These are phyloP conservation scores for Sinella curviseta DNA, from an alignment of 1,140 invertebrate species.

Conservation along the genomic window DNA sequence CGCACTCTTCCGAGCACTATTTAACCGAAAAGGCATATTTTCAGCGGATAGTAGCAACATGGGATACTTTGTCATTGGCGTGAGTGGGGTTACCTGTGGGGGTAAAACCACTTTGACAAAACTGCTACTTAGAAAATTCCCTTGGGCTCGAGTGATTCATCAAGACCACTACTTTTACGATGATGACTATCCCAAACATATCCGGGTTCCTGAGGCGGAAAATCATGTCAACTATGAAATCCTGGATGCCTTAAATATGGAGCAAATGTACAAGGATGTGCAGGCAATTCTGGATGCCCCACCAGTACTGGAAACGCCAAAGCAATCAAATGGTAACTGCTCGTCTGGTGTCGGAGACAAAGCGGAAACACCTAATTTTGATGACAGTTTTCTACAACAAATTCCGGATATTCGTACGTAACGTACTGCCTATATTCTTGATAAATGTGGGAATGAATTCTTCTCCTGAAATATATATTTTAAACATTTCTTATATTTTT, in stretches of 20 bases:
- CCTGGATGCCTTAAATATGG: slow-evolving; percentile 31
- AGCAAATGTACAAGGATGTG: slow-evolving; percentile 44
- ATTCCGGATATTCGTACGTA: slow-evolving; percentile 33
- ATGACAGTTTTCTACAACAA: slow-evolving; percentile 16
- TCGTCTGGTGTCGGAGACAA: slow-evolving; percentile 3
- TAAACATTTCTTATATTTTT: too few relatives aligned
- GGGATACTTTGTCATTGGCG: slow-evolving; percentile 46
- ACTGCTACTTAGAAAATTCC: slow-evolving; percentile 42
- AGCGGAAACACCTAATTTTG: slow-evolving; percentile 38
- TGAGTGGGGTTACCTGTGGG: slow-evolving; percentile 39
- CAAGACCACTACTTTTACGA: slow-evolving; percentile 37
- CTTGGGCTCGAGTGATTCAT: slow-evolving; percentile 42
- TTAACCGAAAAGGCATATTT: neutral
- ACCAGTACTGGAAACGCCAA: too few relatives aligned
- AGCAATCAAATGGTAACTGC: neutral
- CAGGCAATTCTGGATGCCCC: slow-evolving; percentile 22
- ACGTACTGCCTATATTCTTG: neutral
- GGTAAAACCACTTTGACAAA: slow-evolving; percentile 39
- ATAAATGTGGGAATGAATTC: neutral
- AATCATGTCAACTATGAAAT: slow-evolving; percentile 45
- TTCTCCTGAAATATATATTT: too few relatives aligned
- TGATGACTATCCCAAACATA: slow-evolving; percentile 32
- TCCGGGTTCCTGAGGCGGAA: slow-evolving; percentile 38
- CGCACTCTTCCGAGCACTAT: neutral
- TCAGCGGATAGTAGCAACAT: slow-evolving; percentile 17